phyloP scores from a whole-genome alignment of 2,113 vertebrate species.

The Mesoclemmys tuberculata region DNA sequence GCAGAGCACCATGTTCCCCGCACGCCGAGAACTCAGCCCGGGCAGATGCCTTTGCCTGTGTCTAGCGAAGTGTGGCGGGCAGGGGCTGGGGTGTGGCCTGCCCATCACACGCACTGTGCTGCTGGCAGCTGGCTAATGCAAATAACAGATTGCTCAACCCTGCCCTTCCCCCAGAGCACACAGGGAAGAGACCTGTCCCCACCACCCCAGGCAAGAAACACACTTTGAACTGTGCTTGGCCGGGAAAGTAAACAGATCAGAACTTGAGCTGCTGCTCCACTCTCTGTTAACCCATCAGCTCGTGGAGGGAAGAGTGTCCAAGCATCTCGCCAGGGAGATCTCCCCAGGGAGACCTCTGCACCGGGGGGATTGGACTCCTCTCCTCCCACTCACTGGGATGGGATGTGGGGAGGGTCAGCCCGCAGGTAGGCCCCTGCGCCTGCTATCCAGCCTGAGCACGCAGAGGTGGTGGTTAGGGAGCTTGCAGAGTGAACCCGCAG shows the following conservation, averaged over 20 bases:
- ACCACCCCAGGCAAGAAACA: background rate
- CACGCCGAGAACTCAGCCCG: too few species aligned
- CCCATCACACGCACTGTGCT: too few species aligned
- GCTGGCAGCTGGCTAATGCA: background rate
- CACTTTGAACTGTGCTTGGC: conserved; percentile 11
- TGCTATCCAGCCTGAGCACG: background rate
- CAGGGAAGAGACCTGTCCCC: background rate
- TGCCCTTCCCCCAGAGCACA: background rate
- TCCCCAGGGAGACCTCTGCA: background rate
- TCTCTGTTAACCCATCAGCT: background rate
- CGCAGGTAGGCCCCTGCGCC: background rate
- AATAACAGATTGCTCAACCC: background rate
- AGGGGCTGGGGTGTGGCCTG: background rate
- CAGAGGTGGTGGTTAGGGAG: too few species aligned
- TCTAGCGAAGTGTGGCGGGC: background rate
- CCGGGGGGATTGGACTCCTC: too few species aligned
- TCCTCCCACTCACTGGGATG: background rate
- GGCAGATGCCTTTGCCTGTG: background rate
- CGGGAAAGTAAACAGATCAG: background rate
- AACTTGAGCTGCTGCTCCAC: too few species aligned
- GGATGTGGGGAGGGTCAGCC: background rate
- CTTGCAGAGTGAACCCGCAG: background rate
- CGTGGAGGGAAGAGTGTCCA: background rate
- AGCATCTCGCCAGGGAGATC: background rate
- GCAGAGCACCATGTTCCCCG: background rate